A percentile compares a stretch with the other conserved stretches of the same genome.
phyloP scores from a whole-genome alignment of 2,888 invertebrate species.

The Hirtodrosophila alboralis region DNA sequence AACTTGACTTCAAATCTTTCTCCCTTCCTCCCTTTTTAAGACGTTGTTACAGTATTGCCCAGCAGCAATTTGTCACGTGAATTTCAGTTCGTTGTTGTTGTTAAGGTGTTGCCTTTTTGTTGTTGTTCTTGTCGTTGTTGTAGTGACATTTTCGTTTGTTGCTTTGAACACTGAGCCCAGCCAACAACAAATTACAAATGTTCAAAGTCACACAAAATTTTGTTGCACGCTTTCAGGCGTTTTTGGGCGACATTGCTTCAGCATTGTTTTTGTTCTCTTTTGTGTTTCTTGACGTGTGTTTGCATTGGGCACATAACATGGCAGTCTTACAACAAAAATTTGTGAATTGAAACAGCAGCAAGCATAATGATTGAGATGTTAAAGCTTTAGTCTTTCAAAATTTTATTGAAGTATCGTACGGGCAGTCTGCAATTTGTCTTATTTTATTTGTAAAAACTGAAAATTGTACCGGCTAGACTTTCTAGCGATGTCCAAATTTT shows the following conservation, averaged over 20 bases:
- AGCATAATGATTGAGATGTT: no score
- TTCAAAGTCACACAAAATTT: conserved; percentile 36
- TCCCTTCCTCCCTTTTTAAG: conserved; percentile 32
- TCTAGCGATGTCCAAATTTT: no score
- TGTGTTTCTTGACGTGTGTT: conserved; percentile 46
- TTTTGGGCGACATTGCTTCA: conserved; percentile 13
- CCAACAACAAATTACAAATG: conserved; percentile 52
- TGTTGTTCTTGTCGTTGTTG: conserved; percentile 31
- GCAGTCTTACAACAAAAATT: conserved; percentile 6
- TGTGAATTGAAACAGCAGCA: no score
- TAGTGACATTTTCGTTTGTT: conserved; percentile 48
- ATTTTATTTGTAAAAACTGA: no score
- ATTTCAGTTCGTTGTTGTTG: conserved; percentile 40
- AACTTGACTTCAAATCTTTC: conserved; percentile 6
- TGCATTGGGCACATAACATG: conserved; percentile 40
- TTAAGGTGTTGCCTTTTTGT: conserved; percentile 24
- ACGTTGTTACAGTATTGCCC: conserved; percentile 55
- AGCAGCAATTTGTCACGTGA: conserved; percentile 76
- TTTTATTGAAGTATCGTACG: no score
- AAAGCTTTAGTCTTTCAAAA: no score
- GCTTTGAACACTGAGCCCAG: conserved; percentile 22
- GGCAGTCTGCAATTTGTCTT: no score
- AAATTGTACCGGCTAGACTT: no score
- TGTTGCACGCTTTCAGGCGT: conserved; percentile 58
- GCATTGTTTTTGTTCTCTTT: conserved; percentile 19